These are phyloP conservation scores for Notarius quadriscutis DNA, from an alignment of 2,113 vertebrate species.

Conservation along the genomic window DNA sequence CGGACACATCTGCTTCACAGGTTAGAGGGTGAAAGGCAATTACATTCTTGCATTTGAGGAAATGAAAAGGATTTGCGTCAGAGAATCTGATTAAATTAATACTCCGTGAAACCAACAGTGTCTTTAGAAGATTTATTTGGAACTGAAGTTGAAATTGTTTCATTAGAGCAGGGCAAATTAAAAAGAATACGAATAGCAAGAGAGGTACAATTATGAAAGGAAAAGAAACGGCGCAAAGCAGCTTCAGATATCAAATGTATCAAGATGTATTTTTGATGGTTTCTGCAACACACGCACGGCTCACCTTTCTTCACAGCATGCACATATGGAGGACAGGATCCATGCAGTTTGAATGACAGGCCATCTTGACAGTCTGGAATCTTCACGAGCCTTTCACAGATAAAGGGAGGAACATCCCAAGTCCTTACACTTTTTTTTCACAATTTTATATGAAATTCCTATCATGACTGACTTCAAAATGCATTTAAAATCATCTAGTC, in stretches of 20 bases:
- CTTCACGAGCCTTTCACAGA: conserved; percentile 83
- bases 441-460: background rate
- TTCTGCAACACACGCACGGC: background rate
- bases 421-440: background rate
- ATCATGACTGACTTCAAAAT: background rate
- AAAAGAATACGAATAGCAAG: background rate
- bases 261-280: background rate
- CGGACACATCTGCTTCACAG: conserved; percentile 59
- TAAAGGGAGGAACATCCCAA: conserved; percentile 33
- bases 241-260: background rate
- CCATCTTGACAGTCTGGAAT: conserved; percentile 84
- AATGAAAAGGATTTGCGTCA: conserved; percentile 21
- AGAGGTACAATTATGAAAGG: background rate
- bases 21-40: conserved; percentile 28
- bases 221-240: background rate
- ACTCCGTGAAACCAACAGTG: background rate
- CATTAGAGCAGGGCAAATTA: background rate
- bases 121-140: background rate
- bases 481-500: background rate
- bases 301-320: conserved; percentile 90
- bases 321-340: conserved; percentile 83
- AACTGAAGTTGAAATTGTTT: background rate
- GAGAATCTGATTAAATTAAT: conserved; percentile 23
- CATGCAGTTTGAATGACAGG: conserved; percentile 89
- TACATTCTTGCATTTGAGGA: conserved; percentile 6